Conservation (phyloP, 2,113 vertebrate species). For the Columba livia region DNA sequence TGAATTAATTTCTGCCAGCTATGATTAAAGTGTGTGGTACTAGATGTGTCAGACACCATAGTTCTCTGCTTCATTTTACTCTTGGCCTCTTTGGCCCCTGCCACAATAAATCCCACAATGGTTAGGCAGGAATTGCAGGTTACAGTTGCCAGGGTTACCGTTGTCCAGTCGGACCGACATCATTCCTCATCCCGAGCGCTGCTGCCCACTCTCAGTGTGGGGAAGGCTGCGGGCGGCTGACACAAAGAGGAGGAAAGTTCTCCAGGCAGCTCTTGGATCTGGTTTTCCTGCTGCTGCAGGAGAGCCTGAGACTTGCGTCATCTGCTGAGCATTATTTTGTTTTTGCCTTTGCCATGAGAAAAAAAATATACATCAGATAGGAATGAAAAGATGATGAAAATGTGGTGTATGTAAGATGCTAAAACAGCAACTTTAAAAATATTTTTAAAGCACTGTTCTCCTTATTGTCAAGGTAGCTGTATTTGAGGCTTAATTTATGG, state of each 20-base stretch:
- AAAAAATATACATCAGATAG: background rate
- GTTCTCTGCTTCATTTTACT: slow-evolving; percentile 76
- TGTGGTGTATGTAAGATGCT: background rate
- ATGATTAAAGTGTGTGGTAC: slow-evolving; percentile 74
- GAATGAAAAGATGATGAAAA: background rate
- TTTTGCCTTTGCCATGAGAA: background rate
- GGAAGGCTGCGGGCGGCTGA: background rate
- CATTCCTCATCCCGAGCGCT: slow-evolving; percentile 73
- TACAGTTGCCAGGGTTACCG: slow-evolving; percentile 84
- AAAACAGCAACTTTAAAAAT: background rate
- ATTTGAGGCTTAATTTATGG: background rate
- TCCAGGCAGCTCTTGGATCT: background rate
- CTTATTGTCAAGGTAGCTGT: background rate
- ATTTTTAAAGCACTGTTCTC: background rate
- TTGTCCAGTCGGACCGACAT: slow-evolving; percentile 69
- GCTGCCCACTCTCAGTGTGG: background rate
- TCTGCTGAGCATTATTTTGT: fast-evolving
- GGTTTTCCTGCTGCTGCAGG: background rate
- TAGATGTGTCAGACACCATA: slow-evolving; percentile 78
- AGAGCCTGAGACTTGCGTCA: background rate
- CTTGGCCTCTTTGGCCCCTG: slow-evolving; percentile 76
- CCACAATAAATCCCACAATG: slow-evolving; percentile 77
- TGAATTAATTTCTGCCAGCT: slow-evolving; percentile 81
- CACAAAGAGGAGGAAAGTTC: background rate
- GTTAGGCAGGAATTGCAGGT: slow-evolving; percentile 77